phyloP scores from a whole-genome alignment of 2,888 invertebrate species.

The Apeira syringaria region DNA sequence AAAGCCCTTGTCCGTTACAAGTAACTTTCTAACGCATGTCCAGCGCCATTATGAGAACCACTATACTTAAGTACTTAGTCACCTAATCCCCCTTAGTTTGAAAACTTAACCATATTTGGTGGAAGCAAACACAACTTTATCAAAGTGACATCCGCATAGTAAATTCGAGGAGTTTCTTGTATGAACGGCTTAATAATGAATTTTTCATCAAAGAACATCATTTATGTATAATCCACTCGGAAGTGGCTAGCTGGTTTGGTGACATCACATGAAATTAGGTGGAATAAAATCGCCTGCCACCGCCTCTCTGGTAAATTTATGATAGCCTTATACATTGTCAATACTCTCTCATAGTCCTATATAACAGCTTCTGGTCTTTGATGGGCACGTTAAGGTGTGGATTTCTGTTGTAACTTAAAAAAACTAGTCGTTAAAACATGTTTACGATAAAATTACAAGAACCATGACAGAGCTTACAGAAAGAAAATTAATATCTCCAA shows the following conservation, averaged over 20 bases:
- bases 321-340: too few relatives aligned
- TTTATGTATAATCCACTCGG: constrained; percentile 28
- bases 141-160: constrained; percentile 18
- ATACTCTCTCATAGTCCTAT: too few relatives aligned
- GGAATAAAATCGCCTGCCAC: not conserved
- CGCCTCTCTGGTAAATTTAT: not conserved
- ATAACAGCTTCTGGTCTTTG: too few relatives aligned
- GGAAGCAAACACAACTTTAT: constrained; percentile 13
- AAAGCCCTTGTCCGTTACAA: too few relatives aligned
- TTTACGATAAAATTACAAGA: too few relatives aligned
- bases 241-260: constrained; percentile 8
- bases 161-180: constrained; percentile 15
- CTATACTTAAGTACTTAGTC: constrained; percentile 20
- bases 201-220: constrained; percentile 26
- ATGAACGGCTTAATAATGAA: constrained; percentile 20
- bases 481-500: too few relatives aligned
- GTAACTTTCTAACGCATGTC: not conserved
- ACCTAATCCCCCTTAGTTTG: constrained; percentile 11
- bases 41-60: constrained; percentile 4
- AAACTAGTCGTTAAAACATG: too few relatives aligned
- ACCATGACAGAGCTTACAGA: too few relatives aligned
- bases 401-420: too few relatives aligned
- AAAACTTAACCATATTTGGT: constrained; percentile 15
- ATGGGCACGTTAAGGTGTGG: too few relatives aligned
- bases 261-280: constrained; percentile 11